Evolutionary conservation across 2,113 vertebrate species (phyloP), one percentile per base, ranked within the genome.

Genomic region (Mastomys natalensis): DNA sequence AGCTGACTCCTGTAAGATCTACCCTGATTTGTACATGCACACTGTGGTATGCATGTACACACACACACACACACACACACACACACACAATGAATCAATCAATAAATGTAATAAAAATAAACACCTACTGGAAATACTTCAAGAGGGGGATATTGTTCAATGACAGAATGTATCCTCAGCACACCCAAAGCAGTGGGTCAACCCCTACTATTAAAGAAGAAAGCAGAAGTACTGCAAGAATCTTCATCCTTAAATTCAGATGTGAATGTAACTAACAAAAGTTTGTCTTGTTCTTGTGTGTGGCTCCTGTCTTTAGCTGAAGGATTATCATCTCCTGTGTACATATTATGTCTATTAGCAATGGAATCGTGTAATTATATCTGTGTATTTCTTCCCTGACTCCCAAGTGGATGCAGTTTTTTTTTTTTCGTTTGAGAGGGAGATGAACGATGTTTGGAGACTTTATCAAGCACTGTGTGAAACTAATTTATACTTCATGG

Each of bases 221-320:
- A 89, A 60, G 29, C 7, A 84, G 48, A 97, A 94, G 90, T 92
- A 76, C 48, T 45, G 81, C 34, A 96, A 60, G n/a, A 53, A 15
- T 72, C n/a, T 81, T 89, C 21, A n/a, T 37, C 70, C 19, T 21
- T 87, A 95, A 7, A 7, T 12, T 95, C 34, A 78, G 5, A 86
- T 76, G 9, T 12, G 43, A 51, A 48, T 90, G 26, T 22, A 92
- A 64, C 13, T 93, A 24, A 16, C 40, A 87, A 78, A 37, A 62
- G 21, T 77, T 70, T 73, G 4, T 92, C 92, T 89, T 8, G 51
- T 93, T 77, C n/a, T 90, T 8, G 48, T 85, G 13, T 74, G 34
- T 51, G 45, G 76, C 15, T 80, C 7, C 34, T 78, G 70, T 12
- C 29, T 89, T 89, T 53, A 72, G 68, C 45, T 91, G 62, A 90